These are phyloP conservation scores for Eulimnadia texana DNA, from an alignment of 1,140 invertebrate genomes.

Conservation along the genomic window DNA sequence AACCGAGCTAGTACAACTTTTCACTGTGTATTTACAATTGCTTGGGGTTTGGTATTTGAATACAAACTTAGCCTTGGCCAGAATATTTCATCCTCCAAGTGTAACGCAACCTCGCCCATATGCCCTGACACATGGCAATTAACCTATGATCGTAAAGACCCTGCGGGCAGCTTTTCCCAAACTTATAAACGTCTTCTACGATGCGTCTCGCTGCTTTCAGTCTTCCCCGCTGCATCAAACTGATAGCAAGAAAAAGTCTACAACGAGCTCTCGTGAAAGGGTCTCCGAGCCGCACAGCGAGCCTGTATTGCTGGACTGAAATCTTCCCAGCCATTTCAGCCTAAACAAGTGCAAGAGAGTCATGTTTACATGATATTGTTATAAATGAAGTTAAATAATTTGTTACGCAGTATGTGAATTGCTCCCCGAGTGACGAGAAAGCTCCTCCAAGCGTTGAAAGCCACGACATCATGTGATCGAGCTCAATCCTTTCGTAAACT, in stretches of 20 bases:
- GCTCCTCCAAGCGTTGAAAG: constrained; percentile 90
- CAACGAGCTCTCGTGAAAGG: constrained; percentile 60
- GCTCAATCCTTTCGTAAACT: constrained; percentile 18
- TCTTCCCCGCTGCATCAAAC: constrained; percentile 62
- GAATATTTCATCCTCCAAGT: constrained; percentile 21
- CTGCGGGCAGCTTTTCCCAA: constrained; percentile 29
- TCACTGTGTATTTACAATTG: too few relatives aligned
- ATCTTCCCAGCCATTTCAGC: constrained; percentile 74
- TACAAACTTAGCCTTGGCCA: neutral
- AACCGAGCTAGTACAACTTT: too few relatives aligned
- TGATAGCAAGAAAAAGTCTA: constrained; percentile 69
- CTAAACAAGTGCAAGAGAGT: constrained; percentile 33
- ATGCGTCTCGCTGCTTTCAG: constrained; percentile 47
- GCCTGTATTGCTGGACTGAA: constrained; percentile 59
- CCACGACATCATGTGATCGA: constrained; percentile 68
- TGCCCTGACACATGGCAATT: constrained; percentile 63
- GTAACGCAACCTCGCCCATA: constrained; percentile 66
- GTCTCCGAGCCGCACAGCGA: constrained; percentile 65
- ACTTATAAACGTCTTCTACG: constrained; percentile 45
- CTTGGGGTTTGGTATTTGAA: too few relatives aligned
- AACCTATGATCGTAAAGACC: constrained; percentile 29
- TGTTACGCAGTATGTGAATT: constrained; percentile 61
- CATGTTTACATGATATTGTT: neutral
- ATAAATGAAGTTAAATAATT: constrained; percentile 2
- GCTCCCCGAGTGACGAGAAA: constrained; percentile 81